Conservation (phyloP, 2,888 invertebrate species). For the Atrina japonica region DNA sequence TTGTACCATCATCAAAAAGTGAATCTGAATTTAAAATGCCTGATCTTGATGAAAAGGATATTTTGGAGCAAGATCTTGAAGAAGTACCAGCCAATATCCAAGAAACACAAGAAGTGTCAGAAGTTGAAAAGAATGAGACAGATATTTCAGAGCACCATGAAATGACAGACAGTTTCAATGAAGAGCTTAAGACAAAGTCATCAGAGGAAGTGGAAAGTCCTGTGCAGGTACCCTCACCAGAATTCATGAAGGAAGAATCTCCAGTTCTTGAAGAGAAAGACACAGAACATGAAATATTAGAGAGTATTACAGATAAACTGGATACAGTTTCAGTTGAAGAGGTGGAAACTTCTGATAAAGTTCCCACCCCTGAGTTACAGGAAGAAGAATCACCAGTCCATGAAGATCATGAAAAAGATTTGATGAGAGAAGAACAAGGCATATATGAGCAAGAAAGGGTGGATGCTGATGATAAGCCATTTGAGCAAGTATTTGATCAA, state of each 20-base stretch:
- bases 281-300: no score
- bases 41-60: background rate
- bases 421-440: slow-evolving; percentile 1
- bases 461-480: no score
- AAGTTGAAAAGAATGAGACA: slow-evolving; percentile 11
- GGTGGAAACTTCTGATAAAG: background rate
- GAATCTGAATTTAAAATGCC: slow-evolving; percentile 5
- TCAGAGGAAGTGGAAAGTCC: slow-evolving; percentile 5
- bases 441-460: slow-evolving; percentile 42
- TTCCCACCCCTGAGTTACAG: background rate
- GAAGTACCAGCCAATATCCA: no score
- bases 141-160: background rate
- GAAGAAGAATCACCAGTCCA: slow-evolving; percentile 19
- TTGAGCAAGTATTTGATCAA: no score
- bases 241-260: slow-evolving; percentile 9
- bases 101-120: background rate
- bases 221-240: background rate
- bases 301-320: no score
- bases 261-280: slow-evolving; percentile 20
- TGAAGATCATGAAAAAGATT: slow-evolving; percentile 5
- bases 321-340: background rate
- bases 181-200: background rate
- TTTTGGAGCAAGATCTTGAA: background rate
- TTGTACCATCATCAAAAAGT: slow-evolving; percentile 30
- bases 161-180: no score